phyloP scores from a whole-genome alignment of 2,888 invertebrate species.

The Philopedon plagiatum region DNA sequence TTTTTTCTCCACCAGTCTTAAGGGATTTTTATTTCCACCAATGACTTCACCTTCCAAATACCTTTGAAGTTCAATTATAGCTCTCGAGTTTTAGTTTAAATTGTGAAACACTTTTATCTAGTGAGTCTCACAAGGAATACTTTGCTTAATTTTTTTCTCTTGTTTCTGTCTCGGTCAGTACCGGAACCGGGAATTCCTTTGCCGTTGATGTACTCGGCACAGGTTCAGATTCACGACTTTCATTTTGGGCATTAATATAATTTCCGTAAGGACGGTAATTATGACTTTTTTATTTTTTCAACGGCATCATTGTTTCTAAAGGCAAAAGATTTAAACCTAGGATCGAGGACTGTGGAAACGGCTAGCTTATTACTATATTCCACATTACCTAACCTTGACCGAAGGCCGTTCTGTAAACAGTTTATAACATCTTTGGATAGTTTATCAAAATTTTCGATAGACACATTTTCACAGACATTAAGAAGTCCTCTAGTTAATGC shows the following conservation, averaged over 20 bases:
- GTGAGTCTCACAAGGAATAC: constrained; percentile 13
- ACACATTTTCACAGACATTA: not conserved
- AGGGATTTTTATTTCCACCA: constrained; percentile 28
- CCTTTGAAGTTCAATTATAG: constrained; percentile 45
- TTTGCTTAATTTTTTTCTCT: constrained; percentile 12
- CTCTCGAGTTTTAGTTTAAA: constrained; percentile 29
- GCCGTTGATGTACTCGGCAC: not conserved
- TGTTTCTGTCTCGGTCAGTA: constrained; percentile 1
- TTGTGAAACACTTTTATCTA: constrained; percentile 25
- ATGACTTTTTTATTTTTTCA: constrained; percentile 20
- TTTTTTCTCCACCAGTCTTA: constrained; percentile 45
- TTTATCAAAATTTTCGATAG: not conserved
- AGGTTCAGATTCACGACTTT: not conserved
- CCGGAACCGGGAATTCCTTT: not conserved
- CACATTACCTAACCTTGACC: constrained; percentile 28
- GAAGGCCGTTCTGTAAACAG: constrained; percentile 22
- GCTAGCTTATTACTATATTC: constrained; percentile 37
- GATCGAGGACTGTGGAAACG: constrained; percentile 30
- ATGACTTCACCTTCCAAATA: constrained; percentile 39
- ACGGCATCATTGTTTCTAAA: constrained; percentile 37
- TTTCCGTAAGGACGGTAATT: not conserved
- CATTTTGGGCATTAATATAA: constrained; percentile 1
- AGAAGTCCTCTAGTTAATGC: constrained; percentile 13
- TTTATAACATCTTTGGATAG: constrained; percentile 6
- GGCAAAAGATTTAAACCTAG: constrained; percentile 23